Conservation (phyloP, 1,140 invertebrate species). For the Pogonognathellus flavescens region DNA sequence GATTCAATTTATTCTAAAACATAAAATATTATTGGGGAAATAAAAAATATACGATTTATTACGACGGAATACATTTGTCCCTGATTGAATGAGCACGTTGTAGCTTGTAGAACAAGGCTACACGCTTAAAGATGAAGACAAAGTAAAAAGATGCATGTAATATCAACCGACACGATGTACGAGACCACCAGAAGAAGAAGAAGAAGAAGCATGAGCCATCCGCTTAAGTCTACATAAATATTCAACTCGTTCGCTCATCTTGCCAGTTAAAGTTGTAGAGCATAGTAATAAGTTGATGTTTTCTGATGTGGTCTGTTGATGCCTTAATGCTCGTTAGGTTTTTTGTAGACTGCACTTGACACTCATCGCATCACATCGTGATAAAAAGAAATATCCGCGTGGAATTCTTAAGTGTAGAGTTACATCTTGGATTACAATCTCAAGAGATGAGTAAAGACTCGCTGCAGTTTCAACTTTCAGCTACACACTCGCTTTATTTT, state of each 20-base stretch:
- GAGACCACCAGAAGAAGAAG: too few relatives aligned
- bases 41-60: too few relatives aligned
- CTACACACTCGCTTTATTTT: neutral
- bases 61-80: too few relatives aligned
- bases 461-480: slow-evolving; percentile 1
- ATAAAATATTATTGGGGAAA: too few relatives aligned
- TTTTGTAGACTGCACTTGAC: slow-evolving; percentile 44
- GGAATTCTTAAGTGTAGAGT: slow-evolving; percentile 15
- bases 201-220: neutral
- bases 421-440: slow-evolving; percentile 41
- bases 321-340: slow-evolving; percentile 39
- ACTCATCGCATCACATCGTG: slow-evolving; percentile 31
- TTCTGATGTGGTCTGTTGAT: slow-evolving; percentile 18
- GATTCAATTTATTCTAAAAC: too few relatives aligned
- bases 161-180: too few relatives aligned
- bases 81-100: too few relatives aligned
- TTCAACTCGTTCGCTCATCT: neutral
- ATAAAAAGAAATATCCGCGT: slow-evolving; percentile 29
- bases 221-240: neutral
- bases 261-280: neutral
- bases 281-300: neutral
- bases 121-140: too few relatives aligned
- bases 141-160: too few relatives aligned
- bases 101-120: too few relatives aligned
- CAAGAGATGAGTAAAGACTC: slow-evolving; percentile 18